Evolutionary conservation across 2,888 invertebrate species (phyloP).

Genomic region (Ferrisia virgata): DNA sequence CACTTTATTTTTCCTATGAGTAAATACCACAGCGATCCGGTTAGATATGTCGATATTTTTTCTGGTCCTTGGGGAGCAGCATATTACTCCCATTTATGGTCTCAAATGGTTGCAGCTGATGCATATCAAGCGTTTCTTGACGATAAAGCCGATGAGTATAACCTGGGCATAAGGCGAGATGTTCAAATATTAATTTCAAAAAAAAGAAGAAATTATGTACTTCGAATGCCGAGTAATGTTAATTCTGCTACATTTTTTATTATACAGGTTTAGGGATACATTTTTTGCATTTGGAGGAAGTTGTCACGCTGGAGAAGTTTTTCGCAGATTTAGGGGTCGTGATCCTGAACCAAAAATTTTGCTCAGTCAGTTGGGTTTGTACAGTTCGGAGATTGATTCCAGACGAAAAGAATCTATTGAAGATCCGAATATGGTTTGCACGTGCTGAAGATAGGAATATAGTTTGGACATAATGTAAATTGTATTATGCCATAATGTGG

Average conservation of each 20-base stretch:
- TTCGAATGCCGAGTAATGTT: too few relatives aligned
- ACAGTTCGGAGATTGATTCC: background rate
- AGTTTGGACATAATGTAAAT: background rate
- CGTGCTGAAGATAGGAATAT: background rate
- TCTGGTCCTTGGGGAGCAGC: conserved; percentile 80
- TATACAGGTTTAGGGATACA: conserved; percentile 67
- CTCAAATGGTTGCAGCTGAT: conserved; percentile 86
- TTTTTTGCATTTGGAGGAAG: conserved; percentile 80
- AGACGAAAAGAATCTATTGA: background rate
- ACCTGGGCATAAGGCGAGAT: conserved; percentile 51
- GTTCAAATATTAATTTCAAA: background rate
- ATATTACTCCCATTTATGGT: conserved; percentile 74
- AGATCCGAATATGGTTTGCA: conserved; percentile 26
- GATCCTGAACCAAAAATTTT: conserved; percentile 85
- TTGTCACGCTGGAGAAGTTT: conserved; percentile 77
- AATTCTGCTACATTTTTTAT: background rate
- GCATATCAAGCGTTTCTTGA: conserved; percentile 81
- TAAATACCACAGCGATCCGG: conserved; percentile 78
- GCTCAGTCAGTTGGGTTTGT: conserved; percentile 61
- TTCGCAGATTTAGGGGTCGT: conserved; percentile 84
- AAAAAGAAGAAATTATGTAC: background rate
- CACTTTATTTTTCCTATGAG: conserved; percentile 74
- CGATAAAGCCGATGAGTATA: conserved; percentile 53
- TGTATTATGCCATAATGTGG: too few relatives aligned
- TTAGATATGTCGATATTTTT: conserved; percentile 80